These are phyloP conservation scores for Sinosuthora webbiana DNA, from an alignment of 2,113 vertebrate species.

Conservation along the genomic window DNA sequence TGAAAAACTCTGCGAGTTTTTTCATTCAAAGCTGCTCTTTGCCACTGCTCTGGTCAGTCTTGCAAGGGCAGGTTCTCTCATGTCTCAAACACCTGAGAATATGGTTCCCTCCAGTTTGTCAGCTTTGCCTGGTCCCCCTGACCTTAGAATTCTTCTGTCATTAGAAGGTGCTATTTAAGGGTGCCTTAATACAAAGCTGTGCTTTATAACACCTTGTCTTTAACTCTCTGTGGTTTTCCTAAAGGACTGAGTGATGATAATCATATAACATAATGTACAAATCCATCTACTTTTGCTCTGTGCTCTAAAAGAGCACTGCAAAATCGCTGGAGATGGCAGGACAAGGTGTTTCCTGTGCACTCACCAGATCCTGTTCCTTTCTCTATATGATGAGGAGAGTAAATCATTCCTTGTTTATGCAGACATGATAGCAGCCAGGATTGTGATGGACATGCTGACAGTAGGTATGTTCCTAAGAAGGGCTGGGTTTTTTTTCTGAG, in stretches of 20 bases:
- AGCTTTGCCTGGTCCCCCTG: background rate
- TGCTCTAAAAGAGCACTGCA: background rate
- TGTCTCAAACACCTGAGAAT: background rate
- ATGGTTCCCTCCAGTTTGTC: background rate
- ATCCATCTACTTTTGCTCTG: background rate
- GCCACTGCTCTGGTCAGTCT: background rate
- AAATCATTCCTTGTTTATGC: slow-evolving; percentile 30
- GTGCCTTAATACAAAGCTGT: background rate
- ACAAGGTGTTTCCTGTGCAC: slow-evolving; percentile 67
- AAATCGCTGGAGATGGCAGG: slow-evolving; percentile 9
- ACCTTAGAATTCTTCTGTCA: background rate
- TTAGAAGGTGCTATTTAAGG: background rate
- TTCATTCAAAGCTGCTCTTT: background rate
- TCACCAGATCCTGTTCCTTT: slow-evolving; percentile 48
- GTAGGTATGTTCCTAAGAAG: background rate
- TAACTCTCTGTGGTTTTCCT: background rate
- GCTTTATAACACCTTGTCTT: background rate
- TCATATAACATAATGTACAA: background rate
- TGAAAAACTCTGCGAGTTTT: too few species aligned
- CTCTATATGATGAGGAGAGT: background rate
- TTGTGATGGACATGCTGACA: background rate
- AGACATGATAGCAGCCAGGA: background rate
- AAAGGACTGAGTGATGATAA: background rate
- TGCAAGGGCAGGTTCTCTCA: background rate
- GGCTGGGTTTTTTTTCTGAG: background rate